phyloP scores from a whole-genome alignment of 2,888 invertebrate species.

The Bellardia bayeri region DNA sequence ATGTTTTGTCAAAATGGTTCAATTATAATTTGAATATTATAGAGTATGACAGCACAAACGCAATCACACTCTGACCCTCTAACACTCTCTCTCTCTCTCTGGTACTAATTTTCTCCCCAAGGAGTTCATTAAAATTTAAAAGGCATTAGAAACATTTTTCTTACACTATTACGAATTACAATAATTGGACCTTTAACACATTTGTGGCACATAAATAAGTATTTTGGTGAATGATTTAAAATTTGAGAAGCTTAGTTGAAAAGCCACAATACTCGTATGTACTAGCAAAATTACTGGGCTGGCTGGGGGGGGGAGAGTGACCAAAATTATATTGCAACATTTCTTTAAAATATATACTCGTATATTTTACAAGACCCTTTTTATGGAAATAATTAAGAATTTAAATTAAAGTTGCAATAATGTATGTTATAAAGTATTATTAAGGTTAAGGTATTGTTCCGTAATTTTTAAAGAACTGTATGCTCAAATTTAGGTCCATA shows the following conservation, averaged over 20 bases:
- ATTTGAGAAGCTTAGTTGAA: slow-evolving; percentile 18
- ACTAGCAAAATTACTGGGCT: neutral
- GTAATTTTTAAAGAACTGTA: too few relatives aligned
- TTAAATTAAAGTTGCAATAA: too few relatives aligned
- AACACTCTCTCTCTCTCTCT: neutral
- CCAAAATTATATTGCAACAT: neutral
- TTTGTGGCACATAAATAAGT: slow-evolving; percentile 26
- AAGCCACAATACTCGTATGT: neutral
- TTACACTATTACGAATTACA: neutral
- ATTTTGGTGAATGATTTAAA: neutral
- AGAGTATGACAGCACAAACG: neutral
- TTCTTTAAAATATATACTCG: neutral
- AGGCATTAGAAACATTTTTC: slow-evolving; percentile 1
- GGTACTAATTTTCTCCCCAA: neutral
- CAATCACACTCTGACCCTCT: neutral
- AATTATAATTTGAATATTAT: slow-evolving; percentile 40
- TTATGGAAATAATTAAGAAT: too few relatives aligned
- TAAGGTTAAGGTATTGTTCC: too few relatives aligned
- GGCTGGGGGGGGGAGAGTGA: neutral
- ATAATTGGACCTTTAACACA: neutral
- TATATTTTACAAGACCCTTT: neutral
- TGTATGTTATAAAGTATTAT: too few relatives aligned
- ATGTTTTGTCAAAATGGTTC: slow-evolving; percentile 22
- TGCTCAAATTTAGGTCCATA: too few relatives aligned
- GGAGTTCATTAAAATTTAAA: slow-evolving; percentile 36